Conservation (phyloP, 2,888 invertebrate species). For the Trichogramma evanescens region DNA sequence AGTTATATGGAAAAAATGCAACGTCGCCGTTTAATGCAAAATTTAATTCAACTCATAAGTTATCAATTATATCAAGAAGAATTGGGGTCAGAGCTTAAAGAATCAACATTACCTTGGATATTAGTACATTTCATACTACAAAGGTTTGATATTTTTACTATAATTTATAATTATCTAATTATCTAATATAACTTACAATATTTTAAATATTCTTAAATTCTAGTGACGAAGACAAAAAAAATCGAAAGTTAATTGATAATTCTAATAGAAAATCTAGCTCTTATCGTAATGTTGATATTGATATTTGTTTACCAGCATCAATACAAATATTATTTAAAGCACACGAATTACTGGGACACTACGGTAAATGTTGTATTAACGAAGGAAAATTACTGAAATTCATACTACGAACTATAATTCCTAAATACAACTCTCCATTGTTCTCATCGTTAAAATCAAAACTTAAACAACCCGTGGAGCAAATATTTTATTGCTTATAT, state of each 20-base stretch:
- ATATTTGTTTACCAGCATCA: slow-evolving; percentile 64
- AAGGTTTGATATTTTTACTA: slow-evolving; percentile 41
- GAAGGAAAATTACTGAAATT: slow-evolving; percentile 74
- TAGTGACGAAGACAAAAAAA: slow-evolving; percentile 61
- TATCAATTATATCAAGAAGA: slow-evolving; percentile 71
- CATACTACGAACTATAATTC: slow-evolving; percentile 67
- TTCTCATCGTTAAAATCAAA: slow-evolving; percentile 60
- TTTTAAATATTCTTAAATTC: background rate
- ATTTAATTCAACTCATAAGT: slow-evolving; percentile 67
- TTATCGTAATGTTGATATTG: slow-evolving; percentile 41
- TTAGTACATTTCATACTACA: slow-evolving; percentile 73
- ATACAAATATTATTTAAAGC: slow-evolving; percentile 72
- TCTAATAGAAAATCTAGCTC: background rate
- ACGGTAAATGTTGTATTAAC: slow-evolving; percentile 71
- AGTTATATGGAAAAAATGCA: slow-evolving; percentile 53
- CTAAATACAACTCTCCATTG: slow-evolving; percentile 60
- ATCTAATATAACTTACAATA: background rate
- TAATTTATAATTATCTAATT: slow-evolving; percentile 2
- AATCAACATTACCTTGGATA: slow-evolving; percentile 74
- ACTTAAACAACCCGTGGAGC: slow-evolving; percentile 74
- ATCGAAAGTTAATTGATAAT: slow-evolving; percentile 31
- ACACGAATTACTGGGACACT: slow-evolving; percentile 76
- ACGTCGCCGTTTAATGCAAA: slow-evolving; percentile 63
- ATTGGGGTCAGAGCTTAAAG: slow-evolving; percentile 59
- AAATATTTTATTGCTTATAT: slow-evolving; percentile 79